Evolutionary conservation across 2,113 vertebrate genomes (phyloP).

Genomic region (Sminthopsis crassicaudata): DNA sequence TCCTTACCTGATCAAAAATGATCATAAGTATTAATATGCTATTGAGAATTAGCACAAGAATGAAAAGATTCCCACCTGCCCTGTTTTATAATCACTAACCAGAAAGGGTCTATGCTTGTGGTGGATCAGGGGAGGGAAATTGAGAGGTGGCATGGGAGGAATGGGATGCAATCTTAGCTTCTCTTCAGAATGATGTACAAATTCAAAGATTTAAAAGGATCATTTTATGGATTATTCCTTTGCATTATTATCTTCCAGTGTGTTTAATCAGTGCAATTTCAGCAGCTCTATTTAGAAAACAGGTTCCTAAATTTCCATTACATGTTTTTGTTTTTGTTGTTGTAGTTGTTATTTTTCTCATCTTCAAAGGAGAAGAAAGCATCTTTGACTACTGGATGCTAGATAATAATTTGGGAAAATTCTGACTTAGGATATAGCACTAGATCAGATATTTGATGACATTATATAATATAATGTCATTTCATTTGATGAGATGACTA

Average conservation of each 20-base stretch:
- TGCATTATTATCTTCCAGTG: conserved; percentile 14
- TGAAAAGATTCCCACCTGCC: conserved; percentile 8
- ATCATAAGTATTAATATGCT: conserved; percentile 16
- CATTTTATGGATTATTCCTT: conserved; percentile 12
- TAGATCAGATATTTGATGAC: conserved; percentile 11
- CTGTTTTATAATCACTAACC: neutral
- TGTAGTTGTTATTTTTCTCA: conserved; percentile 19
- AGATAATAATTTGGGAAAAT: conserved; percentile 40
- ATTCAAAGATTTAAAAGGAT: conserved; percentile 13
- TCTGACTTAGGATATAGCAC: conserved; percentile 40
- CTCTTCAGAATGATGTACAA: neutral
- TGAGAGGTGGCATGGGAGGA: neutral
- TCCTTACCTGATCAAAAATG: conserved; percentile 43
- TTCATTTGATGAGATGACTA: neutral
- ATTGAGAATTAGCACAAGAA: neutral
- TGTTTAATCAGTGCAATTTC: conserved; percentile 45
- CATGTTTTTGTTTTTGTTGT: conserved; percentile 22
- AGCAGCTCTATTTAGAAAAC: conserved; percentile 47
- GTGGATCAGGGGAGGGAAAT: accelerated
- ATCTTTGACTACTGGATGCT: conserved; percentile 38
- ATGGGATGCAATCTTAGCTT: neutral
- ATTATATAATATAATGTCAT: no score
- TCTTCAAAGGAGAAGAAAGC: conserved; percentile 63
- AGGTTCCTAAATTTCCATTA: conserved; percentile 65
- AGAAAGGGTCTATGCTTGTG: accelerated